Evolutionary conservation across 23 tunicate species (phyloP), one percentile per base, ranked within the genome.

Genomic region (Botrylloides violaceus): DNA sequence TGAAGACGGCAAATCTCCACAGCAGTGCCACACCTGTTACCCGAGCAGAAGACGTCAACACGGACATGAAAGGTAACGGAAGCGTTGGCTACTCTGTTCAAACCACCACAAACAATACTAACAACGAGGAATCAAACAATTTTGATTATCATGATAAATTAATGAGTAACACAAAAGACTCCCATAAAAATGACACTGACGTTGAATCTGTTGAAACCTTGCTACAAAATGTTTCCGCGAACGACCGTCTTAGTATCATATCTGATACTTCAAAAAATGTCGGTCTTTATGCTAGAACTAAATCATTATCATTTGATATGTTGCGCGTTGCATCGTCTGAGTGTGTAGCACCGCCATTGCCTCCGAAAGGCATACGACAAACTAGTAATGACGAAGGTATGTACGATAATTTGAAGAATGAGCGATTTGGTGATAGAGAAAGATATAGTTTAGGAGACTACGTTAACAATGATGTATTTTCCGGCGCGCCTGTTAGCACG

Each of bases 1-100:
- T 80, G 27, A 77, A 86, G 39, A 86, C 85, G 61, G 77, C 68
- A 36, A 58, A 75, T 43, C 78, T 86, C 25, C 94, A 80, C 85
- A 86, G 94, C 78, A 83, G 85, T 61, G 77, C 57, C 25, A 77
- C 74, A 9, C 74, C 74, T 5, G 36, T 68, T 56, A 29, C 7
- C 15, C 32, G n/a, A 22, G 6, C 24, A 2, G 57, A 37, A 2
- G 37, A 21, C 25, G 58, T 37, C 24, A 55, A 68, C 24, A 34
- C 48, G 27, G 84, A 71, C 35, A 47, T 23, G 28, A 72, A 71
- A 80, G 94, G 85, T 86, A 68, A 68, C 57, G 56, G 56, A 20
- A 29, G 28, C 1, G 26, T 35, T 68, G 25, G 0, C 26, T 19
- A 22, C 26, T 39, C 20, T 36, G 58, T 24, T 5, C 56, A 26